phyloP scores from a whole-genome alignment of 2,888 invertebrate species.

The Bombylius discolor region DNA sequence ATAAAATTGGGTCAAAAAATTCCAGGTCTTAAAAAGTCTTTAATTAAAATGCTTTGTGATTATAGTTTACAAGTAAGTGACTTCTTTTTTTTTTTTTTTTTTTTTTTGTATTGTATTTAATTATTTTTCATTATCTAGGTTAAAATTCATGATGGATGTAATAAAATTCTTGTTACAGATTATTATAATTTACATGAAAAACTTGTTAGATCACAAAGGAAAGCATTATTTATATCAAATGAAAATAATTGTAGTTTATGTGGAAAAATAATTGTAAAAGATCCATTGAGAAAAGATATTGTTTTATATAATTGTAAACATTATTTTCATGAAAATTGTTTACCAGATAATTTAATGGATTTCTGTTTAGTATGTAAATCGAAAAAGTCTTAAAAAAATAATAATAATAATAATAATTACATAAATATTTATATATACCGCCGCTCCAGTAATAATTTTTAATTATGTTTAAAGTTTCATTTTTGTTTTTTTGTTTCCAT shows the following conservation, averaged over 20 bases:
- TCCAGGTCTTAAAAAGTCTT: conserved; percentile 75
- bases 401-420: too few species aligned
- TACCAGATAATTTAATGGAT: conserved; percentile 39
- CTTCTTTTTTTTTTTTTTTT: not conserved
- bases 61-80: conserved; percentile 68
- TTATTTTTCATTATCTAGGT: conserved; percentile 39
- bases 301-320: conserved; percentile 81
- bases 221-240: conserved; percentile 54
- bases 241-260: conserved; percentile 75
- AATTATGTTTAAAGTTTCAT: too few species aligned
- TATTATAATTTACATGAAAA: conserved; percentile 79
- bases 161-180: conserved; percentile 78
- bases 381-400: conserved; percentile 3
- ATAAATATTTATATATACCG: too few species aligned
- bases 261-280: conserved; percentile 59
- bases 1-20: conserved; percentile 78
- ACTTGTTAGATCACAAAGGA: conserved; percentile 61
- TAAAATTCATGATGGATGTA: conserved; percentile 79
- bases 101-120: not conserved
- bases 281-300: conserved; percentile 56
- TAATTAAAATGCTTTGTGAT: conserved; percentile 91
- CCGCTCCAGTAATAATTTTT: too few species aligned
- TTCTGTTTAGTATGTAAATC: conserved; percentile 17
- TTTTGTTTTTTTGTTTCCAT: too few species aligned
- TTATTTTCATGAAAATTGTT: conserved; percentile 74